Base-by-base conservation (phyloP, 2,797 vertebrate genomes). In the Bovichtus diacanthus region DNA sequence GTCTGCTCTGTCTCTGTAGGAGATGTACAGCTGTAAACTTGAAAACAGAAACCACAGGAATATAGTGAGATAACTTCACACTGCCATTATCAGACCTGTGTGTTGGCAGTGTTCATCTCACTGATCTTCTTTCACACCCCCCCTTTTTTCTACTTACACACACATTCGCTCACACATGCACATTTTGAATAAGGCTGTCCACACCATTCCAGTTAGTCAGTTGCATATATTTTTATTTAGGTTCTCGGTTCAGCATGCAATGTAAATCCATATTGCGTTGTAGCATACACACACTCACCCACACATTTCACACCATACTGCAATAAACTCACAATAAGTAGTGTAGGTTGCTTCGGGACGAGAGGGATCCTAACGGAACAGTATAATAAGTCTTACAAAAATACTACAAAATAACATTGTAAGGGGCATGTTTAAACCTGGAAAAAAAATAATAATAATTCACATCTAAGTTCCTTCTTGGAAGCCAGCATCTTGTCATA, bases 161-260 rank as follows among this genome's bases (percentile, higher is more conserved):
- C 51, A 76, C 34, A 29, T 15, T 4, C 2, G 50, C 25, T 73
- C 27, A 53, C 55, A 64, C 19, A 43, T 1, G 41, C 46, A 74
- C 64, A 75, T 49, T 55, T 21, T 71, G 0, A 88, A 76, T 60
- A 46, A 86, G 31, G 60, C 44, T 51, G 38, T 72, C 74, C 76
- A 81, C 81, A 76, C 62, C 9, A 12, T 63, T 53, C 6, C 39
- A 64, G 29, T 76, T 67, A 27, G 58, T 81, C 46, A 71, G 62
- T 75, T 58, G 11, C 58, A 46, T 29, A 54, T 18, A 50, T 46
- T 51, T 90, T 87, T 91, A 90, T 86, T 88, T 11, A 70, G 67
- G 19, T 63, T 59, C 19, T 70, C 16, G 55, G 46, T 74, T 79
- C 61, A 76, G 64, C 60, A 70, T 82, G 51, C 19, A 78, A 55